These are phyloP conservation scores for Neotoxoptera formosana DNA, from an alignment of 1,140 invertebrate species.

Conservation along the genomic window DNA sequence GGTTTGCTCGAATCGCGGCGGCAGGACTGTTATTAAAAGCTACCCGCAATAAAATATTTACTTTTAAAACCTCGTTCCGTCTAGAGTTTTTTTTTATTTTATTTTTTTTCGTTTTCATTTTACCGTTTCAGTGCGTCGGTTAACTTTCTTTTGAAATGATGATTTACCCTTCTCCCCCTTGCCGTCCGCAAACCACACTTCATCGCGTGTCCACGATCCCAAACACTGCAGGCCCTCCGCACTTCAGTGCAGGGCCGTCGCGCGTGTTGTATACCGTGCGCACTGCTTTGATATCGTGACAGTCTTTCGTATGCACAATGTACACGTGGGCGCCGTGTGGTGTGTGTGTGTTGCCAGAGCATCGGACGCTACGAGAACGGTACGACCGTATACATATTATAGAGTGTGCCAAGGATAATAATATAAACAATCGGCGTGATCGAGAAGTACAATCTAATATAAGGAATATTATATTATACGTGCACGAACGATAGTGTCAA, in stretches of 20 bases:
- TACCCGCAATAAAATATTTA: constrained; percentile 13
- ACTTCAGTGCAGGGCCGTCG: neutral
- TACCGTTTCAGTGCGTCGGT: neutral
- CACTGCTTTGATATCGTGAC: neutral
- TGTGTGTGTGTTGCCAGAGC: neutral
- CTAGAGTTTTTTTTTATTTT: neutral
- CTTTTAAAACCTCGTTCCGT: neutral
- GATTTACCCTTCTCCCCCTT: neutral
- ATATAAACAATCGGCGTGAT: neutral
- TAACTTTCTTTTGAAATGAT: constrained; percentile 50
- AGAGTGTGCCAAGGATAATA: neutral
- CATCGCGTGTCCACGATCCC: neutral
- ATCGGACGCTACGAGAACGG: neutral
- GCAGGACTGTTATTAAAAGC: constrained; percentile 23
- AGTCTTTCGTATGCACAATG: neutral
- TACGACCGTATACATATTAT: neutral
- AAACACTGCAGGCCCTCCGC: neutral
- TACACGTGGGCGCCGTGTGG: too few species aligned
- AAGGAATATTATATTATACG: too few species aligned
- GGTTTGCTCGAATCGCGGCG: neutral
- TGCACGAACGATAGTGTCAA: neutral
- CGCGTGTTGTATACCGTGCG: neutral
- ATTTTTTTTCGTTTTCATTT: constrained; percentile 26
- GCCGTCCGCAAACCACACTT: neutral
- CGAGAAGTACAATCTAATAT: neutral